Evolutionary conservation across 2,113 vertebrate genomes (phyloP).

Genomic region (Triplophysa rosa): DNA sequence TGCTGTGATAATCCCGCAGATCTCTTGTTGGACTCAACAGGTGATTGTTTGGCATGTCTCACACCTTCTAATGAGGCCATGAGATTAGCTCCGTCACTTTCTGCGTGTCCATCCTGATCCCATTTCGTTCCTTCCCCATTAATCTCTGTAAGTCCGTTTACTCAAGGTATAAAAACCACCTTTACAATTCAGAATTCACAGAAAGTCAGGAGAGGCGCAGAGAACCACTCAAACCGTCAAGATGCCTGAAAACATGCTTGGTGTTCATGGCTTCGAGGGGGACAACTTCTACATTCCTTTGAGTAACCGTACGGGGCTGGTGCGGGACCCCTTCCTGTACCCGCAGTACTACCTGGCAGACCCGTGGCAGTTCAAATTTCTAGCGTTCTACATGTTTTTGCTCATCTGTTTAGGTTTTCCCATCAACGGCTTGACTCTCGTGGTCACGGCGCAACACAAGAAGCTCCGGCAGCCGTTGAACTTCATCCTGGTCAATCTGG

Average conservation of each 20-base stretch:
- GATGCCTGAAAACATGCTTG: conserved; percentile 38
- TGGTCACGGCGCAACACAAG: conserved; percentile 75
- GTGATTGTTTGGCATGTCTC: conserved; percentile 23
- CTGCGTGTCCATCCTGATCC: conserved; percentile 41
- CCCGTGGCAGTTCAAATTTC: conserved; percentile 64
- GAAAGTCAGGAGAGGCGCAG: neutral
- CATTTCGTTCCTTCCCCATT: conserved; percentile 36
- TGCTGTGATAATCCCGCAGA: neutral
- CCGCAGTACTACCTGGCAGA: conserved; percentile 80
- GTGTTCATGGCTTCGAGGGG: conserved; percentile 75
- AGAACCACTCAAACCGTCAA: neutral
- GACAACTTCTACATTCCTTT: conserved; percentile 81
- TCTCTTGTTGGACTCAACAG: neutral
- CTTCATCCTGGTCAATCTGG: conserved; percentile 75
- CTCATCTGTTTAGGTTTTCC: conserved; percentile 74
- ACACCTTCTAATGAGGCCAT: conserved; percentile 26
- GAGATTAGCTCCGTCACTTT: conserved; percentile 40
- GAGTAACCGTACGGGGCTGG: conserved; percentile 81
- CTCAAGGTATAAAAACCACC: conserved; percentile 34
- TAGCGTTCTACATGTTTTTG: conserved; percentile 77
- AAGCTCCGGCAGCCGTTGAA: conserved; percentile 81
- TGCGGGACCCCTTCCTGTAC: conserved; percentile 77
- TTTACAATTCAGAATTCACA: neutral
- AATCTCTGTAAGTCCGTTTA: conserved; percentile 44
- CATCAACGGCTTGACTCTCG: conserved; percentile 70